These are phyloP conservation scores for Phymanthus crucifer DNA, from an alignment of 92 coral and sea anemone genomes.

Conservation along the genomic window DNA sequence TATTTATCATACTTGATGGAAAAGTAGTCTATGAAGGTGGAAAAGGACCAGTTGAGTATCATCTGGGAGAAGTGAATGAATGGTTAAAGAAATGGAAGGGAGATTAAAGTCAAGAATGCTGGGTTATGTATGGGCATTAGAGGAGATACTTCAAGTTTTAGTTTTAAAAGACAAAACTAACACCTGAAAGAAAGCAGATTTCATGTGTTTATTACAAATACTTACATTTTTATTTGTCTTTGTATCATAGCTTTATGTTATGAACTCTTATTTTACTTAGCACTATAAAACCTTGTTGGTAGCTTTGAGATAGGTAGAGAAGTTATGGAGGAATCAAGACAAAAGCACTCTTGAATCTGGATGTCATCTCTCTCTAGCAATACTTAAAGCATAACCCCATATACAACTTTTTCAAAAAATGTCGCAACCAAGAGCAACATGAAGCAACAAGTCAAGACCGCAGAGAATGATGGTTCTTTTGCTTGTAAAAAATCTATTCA, in stretches of 20 bases:
- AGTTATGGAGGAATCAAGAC: neutral
- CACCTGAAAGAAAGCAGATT: too few species aligned
- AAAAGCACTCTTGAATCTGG: neutral
- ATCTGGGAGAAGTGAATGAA: constrained; percentile 37
- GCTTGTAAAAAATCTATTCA: too few species aligned
- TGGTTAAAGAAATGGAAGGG: constrained; percentile 52
- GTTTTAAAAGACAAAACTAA: neutral
- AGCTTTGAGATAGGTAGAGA: neutral
- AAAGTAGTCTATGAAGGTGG: constrained; percentile 58
- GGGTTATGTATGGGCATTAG: neutral
- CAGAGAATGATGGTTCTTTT: too few species aligned
- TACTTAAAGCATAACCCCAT: neutral
- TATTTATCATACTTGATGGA: constrained; percentile 50
- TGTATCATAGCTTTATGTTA: too few species aligned
- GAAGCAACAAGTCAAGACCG: too few species aligned
- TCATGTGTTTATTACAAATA: too few species aligned
- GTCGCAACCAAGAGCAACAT: too few species aligned
- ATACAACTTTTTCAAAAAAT: too few species aligned
- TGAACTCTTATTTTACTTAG: too few species aligned
- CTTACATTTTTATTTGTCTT: too few species aligned
- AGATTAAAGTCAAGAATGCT: neutral
- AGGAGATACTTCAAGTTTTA: neutral
- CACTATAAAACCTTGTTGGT: too few species aligned
- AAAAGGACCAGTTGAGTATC: constrained; percentile 47
- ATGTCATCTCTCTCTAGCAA: neutral